Percentiles rank a stretch among this genome's conserved stretches.
Evolutionary conservation across 2,888 invertebrate species (phyloP).

Genomic region (Ramazzottius varieornatus): DNA sequence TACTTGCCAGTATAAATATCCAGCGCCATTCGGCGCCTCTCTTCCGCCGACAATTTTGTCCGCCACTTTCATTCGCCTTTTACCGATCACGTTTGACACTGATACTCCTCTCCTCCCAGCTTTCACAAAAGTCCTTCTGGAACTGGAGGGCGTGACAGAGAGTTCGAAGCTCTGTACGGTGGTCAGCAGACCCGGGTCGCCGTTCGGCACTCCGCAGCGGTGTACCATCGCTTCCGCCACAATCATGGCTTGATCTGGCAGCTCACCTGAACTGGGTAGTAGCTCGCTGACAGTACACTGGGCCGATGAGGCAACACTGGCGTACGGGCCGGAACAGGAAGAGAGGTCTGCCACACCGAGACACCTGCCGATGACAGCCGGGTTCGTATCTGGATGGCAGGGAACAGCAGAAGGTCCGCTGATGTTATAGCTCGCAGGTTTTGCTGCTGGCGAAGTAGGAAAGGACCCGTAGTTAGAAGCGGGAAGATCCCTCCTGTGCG

Average conservation of each 20-base stretch:
- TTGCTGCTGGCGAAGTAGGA: too few relatives aligned
- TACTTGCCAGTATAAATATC: neutral
- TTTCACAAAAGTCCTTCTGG: neutral
- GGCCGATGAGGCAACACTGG: too few relatives aligned
- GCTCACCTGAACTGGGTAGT: too few relatives aligned
- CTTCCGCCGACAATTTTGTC: neutral
- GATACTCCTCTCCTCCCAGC: neutral
- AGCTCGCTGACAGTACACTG: too few relatives aligned
- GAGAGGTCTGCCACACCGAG: too few relatives aligned
- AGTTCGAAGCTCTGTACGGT: neutral
- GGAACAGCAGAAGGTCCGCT: too few relatives aligned
- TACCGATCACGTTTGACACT: neutral
- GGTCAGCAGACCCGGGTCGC: neutral
- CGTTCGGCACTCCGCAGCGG: neutral
- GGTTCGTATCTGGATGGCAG: too few relatives aligned
- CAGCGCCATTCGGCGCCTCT: neutral
- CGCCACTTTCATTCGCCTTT: neutral
- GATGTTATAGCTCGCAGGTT: too few relatives aligned
- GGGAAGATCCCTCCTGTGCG: too few relatives aligned
- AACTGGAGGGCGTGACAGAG: neutral
- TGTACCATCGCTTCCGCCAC: neutral
- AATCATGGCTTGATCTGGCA: neutral
- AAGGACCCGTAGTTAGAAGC: too few relatives aligned
- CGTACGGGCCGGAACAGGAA: too few relatives aligned
- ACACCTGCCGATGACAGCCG: too few relatives aligned